Evolutionary conservation across 2,113 vertebrate species (phyloP), one percentile per base, ranked within the genome.

Genomic region (Asarcornis scutulata): DNA sequence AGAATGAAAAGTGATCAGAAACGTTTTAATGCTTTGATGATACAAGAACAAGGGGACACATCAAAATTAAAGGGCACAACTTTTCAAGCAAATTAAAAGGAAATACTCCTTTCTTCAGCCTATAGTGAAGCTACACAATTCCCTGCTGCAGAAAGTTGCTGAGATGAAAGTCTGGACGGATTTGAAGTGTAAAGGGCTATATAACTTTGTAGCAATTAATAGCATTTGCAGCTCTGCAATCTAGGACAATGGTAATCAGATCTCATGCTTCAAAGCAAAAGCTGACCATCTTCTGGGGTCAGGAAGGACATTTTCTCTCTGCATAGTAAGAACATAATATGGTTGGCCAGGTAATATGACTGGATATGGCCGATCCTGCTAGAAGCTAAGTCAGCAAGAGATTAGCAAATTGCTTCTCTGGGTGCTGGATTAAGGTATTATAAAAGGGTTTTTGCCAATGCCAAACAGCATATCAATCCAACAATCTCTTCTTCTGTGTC

Each of bases 331-430:
- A 82, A 76, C 17, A 59, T 82, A 83, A 84, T 75, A 87, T 62
- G 77, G 80, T 56, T 64, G 73, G 52, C 34, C 88, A 94, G 93
- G 88, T 94, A 88, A 88, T 76, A 73, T 72, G 86, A 68, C 89
- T 91, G 89, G 81, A 22, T 60, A 48, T 91, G 85, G 92, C 86
- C 42, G 56, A 88, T 94, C 87, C 79, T 0, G 1, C 78, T 80
- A 62, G 79, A 90, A 97, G 83, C 92, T 75, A 94, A 95, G 25
- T 97, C 95, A 96, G 92, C 92, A 93, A 94, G 95, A 95, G 95
- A 97, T 96, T 96, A 96, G 86, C 83, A 96, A 97, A 95, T 96
- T 92, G 91, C 95, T 96, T 96, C 92, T 42, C 69, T 94, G 91
- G 91, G 83, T 96, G 92, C 91, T 95, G 92, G 96, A 96, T 96